Conservation (phyloP, 2,113 vertebrate genomes). For the Coryphaenoides rupestris region DNA sequence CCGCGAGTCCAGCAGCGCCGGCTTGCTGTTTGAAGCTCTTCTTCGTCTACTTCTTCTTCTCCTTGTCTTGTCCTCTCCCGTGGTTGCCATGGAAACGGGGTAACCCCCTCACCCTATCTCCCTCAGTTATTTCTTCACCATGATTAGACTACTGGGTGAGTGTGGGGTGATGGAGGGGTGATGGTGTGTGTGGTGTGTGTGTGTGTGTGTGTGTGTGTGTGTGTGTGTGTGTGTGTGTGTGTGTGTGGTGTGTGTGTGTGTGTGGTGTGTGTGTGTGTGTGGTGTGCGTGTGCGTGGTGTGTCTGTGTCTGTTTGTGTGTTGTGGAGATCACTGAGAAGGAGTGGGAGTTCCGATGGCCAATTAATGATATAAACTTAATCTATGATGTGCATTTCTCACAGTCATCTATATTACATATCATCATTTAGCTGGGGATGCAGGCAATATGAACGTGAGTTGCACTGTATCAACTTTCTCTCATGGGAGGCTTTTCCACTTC, state of each 20-base stretch:
- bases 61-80: conserved; percentile 21
- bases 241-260: too few relatives aligned
- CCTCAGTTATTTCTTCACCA: not conserved
- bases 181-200: too few relatives aligned
- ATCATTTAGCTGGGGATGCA: not conserved
- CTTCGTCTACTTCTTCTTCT: not conserved
- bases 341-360: too few relatives aligned
- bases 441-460: not conserved
- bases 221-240: too few relatives aligned
- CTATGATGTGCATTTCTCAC: not conserved
- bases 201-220: conserved; percentile 18
- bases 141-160: conserved; percentile 24
- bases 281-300: too few relatives aligned
- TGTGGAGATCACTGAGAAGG: too few relatives aligned
- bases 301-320: too few relatives aligned
- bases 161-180: conserved; percentile 48
- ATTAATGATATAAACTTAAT: too few relatives aligned
- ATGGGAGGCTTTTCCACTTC: not conserved
- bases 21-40: conserved; percentile 3
- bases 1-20: conserved; percentile 37
- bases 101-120: conserved; percentile 16
- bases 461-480: not conserved
- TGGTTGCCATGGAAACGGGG: conserved; percentile 51
- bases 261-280: too few relatives aligned
- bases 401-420: not conserved